phyloP scores from a whole-genome alignment of 2,113 vertebrate species.

The Stegastes partitus region DNA sequence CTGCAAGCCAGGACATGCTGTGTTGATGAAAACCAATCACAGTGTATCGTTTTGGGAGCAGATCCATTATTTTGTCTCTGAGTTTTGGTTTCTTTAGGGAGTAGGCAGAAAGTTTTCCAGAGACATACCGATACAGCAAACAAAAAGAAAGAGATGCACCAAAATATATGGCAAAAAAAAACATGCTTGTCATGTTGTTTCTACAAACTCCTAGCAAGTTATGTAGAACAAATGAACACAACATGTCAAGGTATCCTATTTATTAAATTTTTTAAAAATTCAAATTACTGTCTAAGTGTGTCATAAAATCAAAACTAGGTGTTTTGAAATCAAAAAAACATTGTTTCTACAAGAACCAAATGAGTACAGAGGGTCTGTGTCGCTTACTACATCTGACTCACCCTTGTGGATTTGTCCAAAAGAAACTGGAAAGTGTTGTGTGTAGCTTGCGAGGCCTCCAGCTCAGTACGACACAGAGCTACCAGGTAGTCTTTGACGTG shows the following conservation, averaged over 20 bases:
- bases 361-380: background rate
- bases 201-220: too few relatives aligned
- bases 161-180: too few relatives aligned
- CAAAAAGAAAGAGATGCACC: too few relatives aligned
- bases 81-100: too few relatives aligned
- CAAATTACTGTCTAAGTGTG: background rate
- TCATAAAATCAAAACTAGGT: background rate
- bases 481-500: slow-evolving; percentile 82
- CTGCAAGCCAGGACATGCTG: background rate
- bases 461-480: slow-evolving; percentile 91
- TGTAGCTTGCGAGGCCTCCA: slow-evolving; percentile 94
- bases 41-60: background rate
- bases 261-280: too few relatives aligned
- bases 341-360: background rate
- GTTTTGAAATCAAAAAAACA: background rate
- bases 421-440: slow-evolving; percentile 98
- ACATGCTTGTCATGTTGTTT: too few relatives aligned
- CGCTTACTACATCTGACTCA: slow-evolving; percentile 76
- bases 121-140: too few relatives aligned
- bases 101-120: too few relatives aligned
- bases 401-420: slow-evolving; percentile 95
- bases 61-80: too few relatives aligned
- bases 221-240: too few relatives aligned
- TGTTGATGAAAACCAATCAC: background rate
- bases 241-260: too few relatives aligned